Base-by-base conservation (phyloP, 2,797 vertebrate genomes). In the Enteromius thamalakanensis region DNA sequence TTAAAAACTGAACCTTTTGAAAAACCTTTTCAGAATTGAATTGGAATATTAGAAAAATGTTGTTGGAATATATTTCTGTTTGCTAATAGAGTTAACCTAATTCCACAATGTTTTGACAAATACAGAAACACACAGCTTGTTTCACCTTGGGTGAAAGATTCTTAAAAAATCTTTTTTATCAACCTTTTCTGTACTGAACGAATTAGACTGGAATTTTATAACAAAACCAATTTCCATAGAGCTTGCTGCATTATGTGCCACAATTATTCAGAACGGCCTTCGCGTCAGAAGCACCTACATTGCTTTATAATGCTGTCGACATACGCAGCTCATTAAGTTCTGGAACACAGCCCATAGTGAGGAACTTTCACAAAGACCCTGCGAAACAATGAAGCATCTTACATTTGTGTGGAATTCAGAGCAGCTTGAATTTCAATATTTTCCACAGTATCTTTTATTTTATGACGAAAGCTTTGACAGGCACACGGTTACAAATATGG, bases 401-500 rank as follows among this genome's bases (percentile, higher is more conserved):
- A 34, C 14, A 26, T 26, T 26, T 68, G 45, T 37, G 14, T 53
- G 12, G 21, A 58, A 40, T 58, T 58, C 55, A 58, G 21, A 58
- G 11, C 29, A 76, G 6, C 19, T 53, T 74, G 17, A 53, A 51
- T 72, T 72, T 21, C 32, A 32, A 51, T 51, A 2, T 62, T 67
- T 67, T 34, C 11, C 21, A 55, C 72, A 23, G 3, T 55, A 55
- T 40, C 11, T 37, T 75, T 75, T 75, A 58, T 58, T 76, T 76
- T 23, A 40, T 40, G 42, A 26, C 8, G 12, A 47, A 70, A 26
- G 15, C 2, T 42, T 70, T 80, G 47, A 70, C 51, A 80, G 67
- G 37, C 51, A 45, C 37, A 62, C 17, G 1, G 6, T 47, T 32
- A 80, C 10, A 29, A 60, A 45, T 47, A n/a, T 72, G 53, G 11